These are phyloP conservation scores for Acromyrmex echinatior DNA, from an alignment of 1,140 invertebrate genomes.

Conservation along the genomic window DNA sequence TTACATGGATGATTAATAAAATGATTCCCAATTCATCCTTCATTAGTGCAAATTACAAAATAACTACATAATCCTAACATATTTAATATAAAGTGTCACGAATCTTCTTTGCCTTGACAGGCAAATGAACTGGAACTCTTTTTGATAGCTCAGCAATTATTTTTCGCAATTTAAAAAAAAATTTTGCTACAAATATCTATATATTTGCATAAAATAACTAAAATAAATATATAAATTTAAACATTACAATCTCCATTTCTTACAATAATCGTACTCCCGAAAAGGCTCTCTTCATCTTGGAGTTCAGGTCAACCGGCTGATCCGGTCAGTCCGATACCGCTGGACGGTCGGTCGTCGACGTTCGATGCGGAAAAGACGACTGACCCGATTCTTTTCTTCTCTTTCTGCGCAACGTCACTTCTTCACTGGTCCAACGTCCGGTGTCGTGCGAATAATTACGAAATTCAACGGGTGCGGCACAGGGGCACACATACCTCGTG, in stretches of 20 bases:
- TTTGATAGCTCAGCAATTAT: neutral
- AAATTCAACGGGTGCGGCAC: constrained; percentile 6
- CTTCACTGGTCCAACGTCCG: neutral
- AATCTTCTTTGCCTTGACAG: neutral
- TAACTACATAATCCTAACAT: neutral
- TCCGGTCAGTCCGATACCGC: neutral
- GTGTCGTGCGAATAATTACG: constrained; percentile 27
- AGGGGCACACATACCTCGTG: constrained; percentile 26
- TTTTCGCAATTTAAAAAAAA: neutral
- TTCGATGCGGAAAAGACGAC: constrained; percentile 3
- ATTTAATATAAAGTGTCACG: constrained; percentile 35
- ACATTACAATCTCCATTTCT: neutral
- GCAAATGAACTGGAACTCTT: neutral
- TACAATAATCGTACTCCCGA: constrained; percentile 6
- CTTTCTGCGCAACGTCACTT: neutral
- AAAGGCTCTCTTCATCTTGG: neutral
- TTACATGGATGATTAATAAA: neutral
- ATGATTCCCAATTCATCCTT: neutral
- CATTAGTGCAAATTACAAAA: neutral
- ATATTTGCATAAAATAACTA: neutral
- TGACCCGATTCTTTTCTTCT: constrained; percentile 6
- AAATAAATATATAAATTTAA: neutral
- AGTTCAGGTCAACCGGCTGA: neutral
- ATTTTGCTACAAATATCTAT: neutral
- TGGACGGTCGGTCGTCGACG: neutral